These are phyloP conservation scores for Mantis religiosa DNA, from an alignment of 2,888 invertebrate genomes.

Conservation along the genomic window DNA sequence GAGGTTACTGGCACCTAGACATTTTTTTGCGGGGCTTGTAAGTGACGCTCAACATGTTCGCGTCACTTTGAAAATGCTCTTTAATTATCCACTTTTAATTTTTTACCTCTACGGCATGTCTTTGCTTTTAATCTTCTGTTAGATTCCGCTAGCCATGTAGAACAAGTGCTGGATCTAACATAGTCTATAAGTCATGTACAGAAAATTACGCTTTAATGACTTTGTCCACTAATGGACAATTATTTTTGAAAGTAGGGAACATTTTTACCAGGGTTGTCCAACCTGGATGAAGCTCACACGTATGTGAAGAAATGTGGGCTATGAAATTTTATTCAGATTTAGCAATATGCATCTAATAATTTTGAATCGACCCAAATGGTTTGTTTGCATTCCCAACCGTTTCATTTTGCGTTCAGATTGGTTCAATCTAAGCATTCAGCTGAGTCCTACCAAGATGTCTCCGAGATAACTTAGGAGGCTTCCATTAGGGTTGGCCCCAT, in stretches of 20 bases:
- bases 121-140: neutral
- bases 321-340: too few species aligned
- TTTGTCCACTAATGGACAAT: neutral
- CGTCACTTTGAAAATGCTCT: neutral
- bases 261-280: neutral
- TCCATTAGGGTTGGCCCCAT: too few species aligned
- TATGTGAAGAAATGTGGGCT: too few species aligned
- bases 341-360: too few species aligned
- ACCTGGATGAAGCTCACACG: neutral
- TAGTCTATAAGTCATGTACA: neutral
- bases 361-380: too few species aligned
- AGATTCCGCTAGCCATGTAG: neutral
- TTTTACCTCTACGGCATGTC: neutral
- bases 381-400: too few species aligned
- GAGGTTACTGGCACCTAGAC: neutral
- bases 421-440: too few species aligned
- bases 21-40: neutral
- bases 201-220: neutral
- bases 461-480: too few species aligned
- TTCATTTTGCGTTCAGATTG: too few species aligned
- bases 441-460: too few species aligned
- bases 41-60: neutral
- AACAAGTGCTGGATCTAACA: neutral
- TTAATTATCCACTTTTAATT: neutral
- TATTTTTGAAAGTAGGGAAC: neutral